Percentiles rank a stretch among this genome's conserved stretches.
These are phyloP conservation scores for Mystacornis crossleyi DNA, from an alignment of 2,113 vertebrate genomes.

Conservation along the genomic window DNA sequence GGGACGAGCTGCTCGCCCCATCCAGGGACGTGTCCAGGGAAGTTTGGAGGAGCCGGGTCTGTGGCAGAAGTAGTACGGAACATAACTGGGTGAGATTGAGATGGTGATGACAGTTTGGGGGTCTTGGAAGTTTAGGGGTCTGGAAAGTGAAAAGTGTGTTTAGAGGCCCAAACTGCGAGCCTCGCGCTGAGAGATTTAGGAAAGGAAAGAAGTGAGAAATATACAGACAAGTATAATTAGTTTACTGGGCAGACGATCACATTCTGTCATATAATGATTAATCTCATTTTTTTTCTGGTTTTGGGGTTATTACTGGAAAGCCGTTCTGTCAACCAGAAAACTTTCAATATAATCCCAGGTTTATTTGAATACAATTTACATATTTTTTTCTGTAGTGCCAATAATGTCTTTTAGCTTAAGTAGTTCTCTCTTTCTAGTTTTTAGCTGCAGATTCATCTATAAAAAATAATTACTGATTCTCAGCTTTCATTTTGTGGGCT, in stretches of 20 bases:
- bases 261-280: background rate
- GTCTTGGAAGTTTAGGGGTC: background rate
- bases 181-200: background rate
- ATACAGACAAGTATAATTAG: background rate
- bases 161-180: background rate
- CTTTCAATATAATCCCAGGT: background rate
- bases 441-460: background rate
- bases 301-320: background rate
- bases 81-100: rapidly evolving
- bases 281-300: background rate
- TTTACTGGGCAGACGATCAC: background rate
- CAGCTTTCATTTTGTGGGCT: background rate
- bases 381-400: background rate
- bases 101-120: background rate
- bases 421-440: background rate
- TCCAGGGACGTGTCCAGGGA: background rate
- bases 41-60: background rate
- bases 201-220: background rate
- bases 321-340: background rate
- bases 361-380: background rate
- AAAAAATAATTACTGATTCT: background rate
- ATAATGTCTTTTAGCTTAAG: background rate
- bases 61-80: background rate
- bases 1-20: background rate
- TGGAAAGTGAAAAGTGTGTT: background rate